Conservation (phyloP, 2,888 invertebrate species). For the Hirtodrosophila histrioides region DNA sequence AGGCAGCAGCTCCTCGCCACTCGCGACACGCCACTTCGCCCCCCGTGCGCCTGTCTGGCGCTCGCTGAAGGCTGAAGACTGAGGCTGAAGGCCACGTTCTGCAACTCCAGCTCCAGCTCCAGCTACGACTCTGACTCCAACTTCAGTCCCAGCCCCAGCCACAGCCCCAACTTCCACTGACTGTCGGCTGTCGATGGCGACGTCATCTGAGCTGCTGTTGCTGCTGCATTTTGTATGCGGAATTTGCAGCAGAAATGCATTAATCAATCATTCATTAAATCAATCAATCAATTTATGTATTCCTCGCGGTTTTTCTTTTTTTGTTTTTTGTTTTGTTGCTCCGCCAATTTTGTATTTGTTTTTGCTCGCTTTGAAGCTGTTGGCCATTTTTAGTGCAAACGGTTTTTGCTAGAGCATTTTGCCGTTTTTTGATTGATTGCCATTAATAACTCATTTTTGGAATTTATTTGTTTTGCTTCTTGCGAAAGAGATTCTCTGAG, state of each 20-base stretch:
- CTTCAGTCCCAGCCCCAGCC: too few relatives aligned
- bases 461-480: conserved; percentile 59
- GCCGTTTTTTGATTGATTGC: conserved; percentile 73
- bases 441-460: conserved; percentile 76
- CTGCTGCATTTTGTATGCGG: conserved; percentile 74
- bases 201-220: conserved; percentile 25
- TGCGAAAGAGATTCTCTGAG: conserved; percentile 1
- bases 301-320: conserved; percentile 47
- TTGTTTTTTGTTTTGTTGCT: conserved; percentile 1
- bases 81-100: conserved; percentile 67
- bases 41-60: conserved; percentile 78
- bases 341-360: conserved; percentile 31
- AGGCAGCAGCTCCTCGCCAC: conserved; percentile 17
- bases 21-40: conserved; percentile 23
- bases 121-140: conserved; percentile 1
- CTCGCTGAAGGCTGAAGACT: conserved; percentile 53
- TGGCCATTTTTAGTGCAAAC: conserved; percentile 44
- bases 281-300: conserved; percentile 78
- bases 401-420: conserved; percentile 47
- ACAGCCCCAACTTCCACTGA: conserved; percentile 18
- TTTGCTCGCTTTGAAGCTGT: conserved; percentile 25
- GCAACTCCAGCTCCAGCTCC: conserved; percentile 18
- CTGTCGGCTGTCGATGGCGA: conserved; percentile 17
- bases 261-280: conserved; percentile 82
- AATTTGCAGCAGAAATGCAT: conserved; percentile 81